phyloP scores from a whole-genome alignment of 2,797 vertebrate species.

The Hapalemur alaotrensis region DNA sequence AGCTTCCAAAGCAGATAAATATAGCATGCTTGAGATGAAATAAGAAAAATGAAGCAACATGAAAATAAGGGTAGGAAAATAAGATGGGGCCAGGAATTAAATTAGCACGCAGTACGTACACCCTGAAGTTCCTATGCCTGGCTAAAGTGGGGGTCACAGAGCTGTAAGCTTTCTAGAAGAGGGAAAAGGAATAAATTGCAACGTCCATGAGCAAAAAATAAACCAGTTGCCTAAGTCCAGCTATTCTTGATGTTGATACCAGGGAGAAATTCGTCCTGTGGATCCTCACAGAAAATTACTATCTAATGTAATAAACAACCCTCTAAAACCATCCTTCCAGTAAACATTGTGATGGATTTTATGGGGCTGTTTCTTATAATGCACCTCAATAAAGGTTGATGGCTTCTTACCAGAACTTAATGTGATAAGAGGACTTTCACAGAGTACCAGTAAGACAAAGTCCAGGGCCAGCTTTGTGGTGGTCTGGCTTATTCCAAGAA shows the following conservation, averaged over 20 bases:
- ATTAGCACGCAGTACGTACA: background rate
- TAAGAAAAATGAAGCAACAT: background rate
- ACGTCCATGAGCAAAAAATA: background rate
- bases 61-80: slow-evolving; percentile 35
- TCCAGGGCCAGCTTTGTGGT: background rate
- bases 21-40: slow-evolving; percentile 15
- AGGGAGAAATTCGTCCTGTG: background rate
- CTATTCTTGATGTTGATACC: background rate
- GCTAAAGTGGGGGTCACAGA: background rate
- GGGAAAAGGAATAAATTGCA: background rate
- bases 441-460: background rate
- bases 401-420: slow-evolving; percentile 42
- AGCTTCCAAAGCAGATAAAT: slow-evolving; percentile 35
- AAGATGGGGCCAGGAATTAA: background rate
- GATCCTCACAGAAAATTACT: slow-evolving; percentile 42
- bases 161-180: background rate
- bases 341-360: slow-evolving; percentile 46
- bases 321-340: background rate
- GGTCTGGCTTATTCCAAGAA: slow-evolving; percentile 5
- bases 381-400: slow-evolving; percentile 42
- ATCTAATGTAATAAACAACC: slow-evolving; percentile 27
- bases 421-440: background rate
- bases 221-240: background rate
- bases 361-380: slow-evolving; percentile 41
- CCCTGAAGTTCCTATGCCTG: background rate